Conservation (phyloP, 2,888 invertebrate species). For the Mongoloraphidia duomilia region DNA sequence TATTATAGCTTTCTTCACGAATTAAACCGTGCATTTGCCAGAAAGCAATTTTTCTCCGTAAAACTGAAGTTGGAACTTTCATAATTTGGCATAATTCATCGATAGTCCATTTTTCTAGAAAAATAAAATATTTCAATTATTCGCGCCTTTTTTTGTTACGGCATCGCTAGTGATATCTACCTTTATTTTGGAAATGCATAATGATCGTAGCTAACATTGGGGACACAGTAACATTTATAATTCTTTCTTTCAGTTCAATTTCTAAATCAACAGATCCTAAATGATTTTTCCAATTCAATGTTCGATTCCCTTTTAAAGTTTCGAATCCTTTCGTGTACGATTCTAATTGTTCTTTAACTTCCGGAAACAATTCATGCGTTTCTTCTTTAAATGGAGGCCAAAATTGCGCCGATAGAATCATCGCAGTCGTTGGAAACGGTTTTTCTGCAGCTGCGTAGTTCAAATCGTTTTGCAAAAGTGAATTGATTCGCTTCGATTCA, state of each 20-base stretch:
- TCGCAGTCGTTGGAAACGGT: constrained; percentile 56
- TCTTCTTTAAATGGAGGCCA: constrained; percentile 97
- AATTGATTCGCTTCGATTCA: constrained; percentile 88
- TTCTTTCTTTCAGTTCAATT: constrained; percentile 69
- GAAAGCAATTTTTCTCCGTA: constrained; percentile 76
- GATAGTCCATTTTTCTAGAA: constrained; percentile 63
- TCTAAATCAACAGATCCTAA: constrained; percentile 83
- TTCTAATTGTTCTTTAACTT: constrained; percentile 66
- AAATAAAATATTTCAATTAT: constrained; percentile 4
- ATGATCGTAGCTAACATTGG: constrained; percentile 91
- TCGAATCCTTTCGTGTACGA: constrained; percentile 84
- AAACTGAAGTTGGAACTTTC: constrained; percentile 73
- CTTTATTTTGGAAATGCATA: constrained; percentile 80
- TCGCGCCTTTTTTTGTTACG: constrained; percentile 3
- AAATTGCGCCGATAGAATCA: constrained; percentile 95
- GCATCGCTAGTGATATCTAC: constrained; percentile 28
- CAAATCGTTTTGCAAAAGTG: constrained; percentile 63
- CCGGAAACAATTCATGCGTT: constrained; percentile 69
- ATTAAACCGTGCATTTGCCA: constrained; percentile 91
- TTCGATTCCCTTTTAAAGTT: constrained; percentile 79
- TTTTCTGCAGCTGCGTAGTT: constrained; percentile 34
- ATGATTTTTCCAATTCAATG: constrained; percentile 86
- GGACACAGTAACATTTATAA: constrained; percentile 65
- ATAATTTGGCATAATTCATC: constrained; percentile 74
- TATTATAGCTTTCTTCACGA: constrained; percentile 58